Evolutionary conservation across 1,140 invertebrate species (phyloP), one percentile per base, ranked within the genome.

Genomic region (Dreissena polymorpha): DNA sequence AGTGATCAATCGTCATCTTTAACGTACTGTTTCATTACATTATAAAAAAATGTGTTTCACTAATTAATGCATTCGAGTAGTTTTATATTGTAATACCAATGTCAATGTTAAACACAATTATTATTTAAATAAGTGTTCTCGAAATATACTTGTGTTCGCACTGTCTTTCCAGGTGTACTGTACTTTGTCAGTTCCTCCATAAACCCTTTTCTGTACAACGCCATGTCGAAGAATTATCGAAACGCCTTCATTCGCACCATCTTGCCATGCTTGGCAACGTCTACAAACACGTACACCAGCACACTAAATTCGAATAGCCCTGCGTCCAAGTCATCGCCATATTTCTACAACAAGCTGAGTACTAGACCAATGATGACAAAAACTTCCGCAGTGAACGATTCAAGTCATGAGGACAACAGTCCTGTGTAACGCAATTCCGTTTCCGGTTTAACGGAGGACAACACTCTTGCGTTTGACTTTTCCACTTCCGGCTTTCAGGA

Each of bases 181-280:
- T 93, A 95, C 75, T 95, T 93, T 88, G 94, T 95, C 71, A 95
- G 95, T 90, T 94, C 90, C 82, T 94, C 94, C 23, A 94, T 95
- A 76, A 95, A 95, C 86, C 94, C 94, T 12, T 94, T 95, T 71
- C 91, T 95, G 55, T 95, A 95, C 93, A 95, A 95, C 86, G 92
- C 94, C 7, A 93, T 95, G 90, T 94, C 94, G 10, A 91, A 93
- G 78, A 94, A 94, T 83, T 95, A 94, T 86, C 91, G 94, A 16
- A 86, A 93, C 77, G 94, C 94, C 18, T 95, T 95, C 82, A 87
- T 68, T 50, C 67, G 49, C 10, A 69, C 50, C 49, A 51, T 79
- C 60, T n/a, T 69, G 63, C 23, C 67, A 25, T 67, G 67, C 50
- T 21, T 79, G 12, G 16, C 16, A 69, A 49, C 21, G 18, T 27